Evolutionary conservation across 1,140 invertebrate genomes (phyloP).

Genomic region (Sminthurides bifidus): DNA sequence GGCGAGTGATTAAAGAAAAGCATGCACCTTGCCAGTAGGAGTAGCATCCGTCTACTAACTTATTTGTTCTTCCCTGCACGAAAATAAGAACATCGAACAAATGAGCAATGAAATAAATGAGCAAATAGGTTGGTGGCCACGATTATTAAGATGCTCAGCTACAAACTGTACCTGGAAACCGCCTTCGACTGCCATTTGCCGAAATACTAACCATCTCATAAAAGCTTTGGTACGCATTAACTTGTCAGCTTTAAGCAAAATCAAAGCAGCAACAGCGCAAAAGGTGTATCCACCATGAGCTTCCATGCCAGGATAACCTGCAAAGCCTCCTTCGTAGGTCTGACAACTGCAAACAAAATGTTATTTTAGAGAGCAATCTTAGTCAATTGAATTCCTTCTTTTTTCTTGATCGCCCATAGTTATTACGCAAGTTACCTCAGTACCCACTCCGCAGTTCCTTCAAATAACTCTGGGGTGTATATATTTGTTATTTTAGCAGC

Average conservation of each 20-base stretch:
- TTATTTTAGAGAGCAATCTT: not conserved
- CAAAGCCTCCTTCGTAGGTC: constrained; percentile 97
- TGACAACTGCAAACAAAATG: constrained; percentile 55
- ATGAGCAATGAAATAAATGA: no score
- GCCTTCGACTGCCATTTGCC: constrained; percentile 80
- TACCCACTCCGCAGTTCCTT: constrained; percentile 81
- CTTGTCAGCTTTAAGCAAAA: constrained; percentile 64
- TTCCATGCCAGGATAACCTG: constrained; percentile 84
- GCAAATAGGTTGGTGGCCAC: no score
- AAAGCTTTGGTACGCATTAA: constrained; percentile 66
- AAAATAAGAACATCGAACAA: constrained; percentile 33
- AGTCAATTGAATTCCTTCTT: no score
- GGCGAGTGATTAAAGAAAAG: constrained; percentile 56
- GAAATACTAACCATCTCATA: constrained; percentile 71
- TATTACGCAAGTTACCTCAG: constrained; percentile 50
- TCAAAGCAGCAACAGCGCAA: constrained; percentile 82
- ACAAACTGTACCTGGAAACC: constrained; percentile 56
- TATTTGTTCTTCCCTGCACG: constrained; percentile 77
- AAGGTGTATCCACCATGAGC: constrained; percentile 98
- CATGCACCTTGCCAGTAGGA: constrained; percentile 95
- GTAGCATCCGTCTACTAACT: constrained; percentile 96
- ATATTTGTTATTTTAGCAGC: constrained; percentile 80
- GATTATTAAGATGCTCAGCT: no score
- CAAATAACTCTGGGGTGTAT: constrained; percentile 58
- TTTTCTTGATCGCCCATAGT: no score